Conservation (phyloP, 2,797 vertebrate species). For the Sebastes itinus region DNA sequence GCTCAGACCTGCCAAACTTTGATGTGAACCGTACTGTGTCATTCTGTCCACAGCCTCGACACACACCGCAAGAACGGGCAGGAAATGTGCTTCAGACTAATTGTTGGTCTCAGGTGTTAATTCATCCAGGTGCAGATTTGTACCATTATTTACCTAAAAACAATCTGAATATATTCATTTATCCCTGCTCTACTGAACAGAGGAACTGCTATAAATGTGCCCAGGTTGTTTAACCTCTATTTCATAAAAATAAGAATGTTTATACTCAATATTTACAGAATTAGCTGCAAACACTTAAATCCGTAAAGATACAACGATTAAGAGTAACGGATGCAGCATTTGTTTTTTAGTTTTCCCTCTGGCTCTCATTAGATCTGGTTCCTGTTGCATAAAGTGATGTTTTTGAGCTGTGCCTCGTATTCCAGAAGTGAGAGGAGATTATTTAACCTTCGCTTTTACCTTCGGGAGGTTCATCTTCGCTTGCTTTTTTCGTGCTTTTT, state of each 20-base stretch:
- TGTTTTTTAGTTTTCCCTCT: background rate
- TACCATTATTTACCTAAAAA: background rate
- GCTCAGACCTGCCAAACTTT: conserved; percentile 47
- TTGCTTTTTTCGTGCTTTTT: background rate
- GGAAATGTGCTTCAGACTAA: background rate
- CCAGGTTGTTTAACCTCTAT: background rate
- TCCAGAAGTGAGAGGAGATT: background rate
- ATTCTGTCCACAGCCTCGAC: conserved; percentile 28
- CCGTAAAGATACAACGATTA: background rate
- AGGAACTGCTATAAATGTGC: background rate
- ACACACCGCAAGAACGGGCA: background rate
- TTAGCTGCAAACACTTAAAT: background rate
- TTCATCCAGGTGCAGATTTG: background rate
- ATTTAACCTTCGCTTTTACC: background rate
- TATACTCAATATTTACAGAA: background rate
- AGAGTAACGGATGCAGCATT: background rate
- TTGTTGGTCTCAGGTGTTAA: background rate
- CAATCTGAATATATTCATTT: too few species aligned
- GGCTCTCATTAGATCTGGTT: background rate
- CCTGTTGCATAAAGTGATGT: background rate
- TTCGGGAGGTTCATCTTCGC: background rate
- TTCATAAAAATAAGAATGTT: rapidly evolving
- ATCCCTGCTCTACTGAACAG: background rate
- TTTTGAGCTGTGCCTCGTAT: background rate
- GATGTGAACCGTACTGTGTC: conserved; percentile 44